phyloP scores from a whole-genome alignment of 2,888 invertebrate genomes.

The Lordiphosa fenestrarum region DNA sequence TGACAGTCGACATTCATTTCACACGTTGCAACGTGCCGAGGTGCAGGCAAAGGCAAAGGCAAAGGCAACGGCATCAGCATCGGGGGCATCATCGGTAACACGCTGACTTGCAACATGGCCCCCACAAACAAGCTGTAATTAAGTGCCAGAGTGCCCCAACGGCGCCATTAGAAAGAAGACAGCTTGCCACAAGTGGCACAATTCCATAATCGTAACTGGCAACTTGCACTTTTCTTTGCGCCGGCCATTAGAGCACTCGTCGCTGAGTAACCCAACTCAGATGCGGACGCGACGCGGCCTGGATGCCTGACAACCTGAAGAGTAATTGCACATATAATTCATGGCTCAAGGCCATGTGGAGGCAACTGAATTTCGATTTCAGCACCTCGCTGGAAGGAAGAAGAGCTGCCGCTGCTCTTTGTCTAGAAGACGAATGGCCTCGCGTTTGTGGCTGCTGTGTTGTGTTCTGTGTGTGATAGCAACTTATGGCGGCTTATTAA shows the following conservation, averaged over 20 bases:
- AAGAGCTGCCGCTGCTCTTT: conserved; percentile 45
- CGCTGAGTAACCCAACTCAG: conserved; percentile 9
- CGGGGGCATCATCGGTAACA: conserved; percentile 47
- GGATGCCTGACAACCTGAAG: conserved; percentile 57
- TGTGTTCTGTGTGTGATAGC: conserved; percentile 47
- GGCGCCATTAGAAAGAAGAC: conserved; percentile 58
- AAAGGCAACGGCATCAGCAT: conserved; percentile 11
- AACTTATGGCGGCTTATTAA: conserved; percentile 67
- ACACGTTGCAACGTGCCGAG: conserved; percentile 45
- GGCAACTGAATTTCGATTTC: conserved; percentile 69
- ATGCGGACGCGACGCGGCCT: background rate
- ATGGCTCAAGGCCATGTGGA: conserved; percentile 70
- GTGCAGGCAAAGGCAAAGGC: conserved; percentile 12
- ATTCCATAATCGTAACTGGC: conserved; percentile 56
- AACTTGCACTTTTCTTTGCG: conserved; percentile 61
- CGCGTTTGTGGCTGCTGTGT: conserved; percentile 45
- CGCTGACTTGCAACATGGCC: conserved; percentile 69
- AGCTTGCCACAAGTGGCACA: conserved; percentile 61
- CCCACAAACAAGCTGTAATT: conserved; percentile 62
- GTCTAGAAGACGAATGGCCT: conserved; percentile 68
- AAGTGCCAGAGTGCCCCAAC: conserved; percentile 38
- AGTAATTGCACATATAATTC: conserved; percentile 75
- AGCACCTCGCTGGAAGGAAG: conserved; percentile 53
- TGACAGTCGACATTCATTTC: conserved; percentile 68
- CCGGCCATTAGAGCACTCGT: conserved; percentile 4